Evolutionary conservation across 30 jellyfish, hydroid and myxozoan genomes (phyloP).

Genomic region (Cassiopea xamachana): DNA sequence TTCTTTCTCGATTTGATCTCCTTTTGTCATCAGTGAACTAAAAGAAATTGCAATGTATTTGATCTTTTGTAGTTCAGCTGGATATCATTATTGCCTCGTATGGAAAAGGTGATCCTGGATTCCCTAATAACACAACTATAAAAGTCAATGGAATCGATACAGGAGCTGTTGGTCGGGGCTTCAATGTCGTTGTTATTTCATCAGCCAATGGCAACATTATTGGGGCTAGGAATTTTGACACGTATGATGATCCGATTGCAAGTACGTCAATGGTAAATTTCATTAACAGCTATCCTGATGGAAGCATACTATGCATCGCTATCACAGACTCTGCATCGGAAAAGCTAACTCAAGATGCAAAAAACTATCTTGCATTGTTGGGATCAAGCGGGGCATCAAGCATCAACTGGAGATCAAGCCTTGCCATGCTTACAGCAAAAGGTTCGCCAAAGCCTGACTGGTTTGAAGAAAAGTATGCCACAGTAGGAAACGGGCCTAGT

Average conservation of each 20-base stretch:
- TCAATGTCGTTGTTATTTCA: slow-evolving; percentile 1
- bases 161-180: background rate
- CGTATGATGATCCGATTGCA: background rate
- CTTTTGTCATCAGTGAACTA: no score
- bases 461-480: background rate
- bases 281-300: background rate
- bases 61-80: background rate
- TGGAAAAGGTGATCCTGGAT: slow-evolving; percentile 4
- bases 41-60: no score
- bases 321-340: background rate
- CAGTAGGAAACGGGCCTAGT: slow-evolving; percentile 7
- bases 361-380: background rate
- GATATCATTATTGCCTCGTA: background rate
- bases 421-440: slow-evolving; percentile 16
- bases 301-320: background rate
- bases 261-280: background rate
- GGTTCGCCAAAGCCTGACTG: slow-evolving; percentile 20
- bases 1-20: no score
- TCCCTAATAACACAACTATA: background rate
- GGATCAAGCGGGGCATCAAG: background rate
- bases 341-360: background rate
- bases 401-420: background rate
- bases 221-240: background rate
- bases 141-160: slow-evolving; percentile 14
- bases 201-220: background rate